A percentile compares a stretch with the other conserved stretches of the same genome.
Evolutionary conservation across 2,797 vertebrate species (phyloP).

Genomic region (Petrocephalus schoutedeni): DNA sequence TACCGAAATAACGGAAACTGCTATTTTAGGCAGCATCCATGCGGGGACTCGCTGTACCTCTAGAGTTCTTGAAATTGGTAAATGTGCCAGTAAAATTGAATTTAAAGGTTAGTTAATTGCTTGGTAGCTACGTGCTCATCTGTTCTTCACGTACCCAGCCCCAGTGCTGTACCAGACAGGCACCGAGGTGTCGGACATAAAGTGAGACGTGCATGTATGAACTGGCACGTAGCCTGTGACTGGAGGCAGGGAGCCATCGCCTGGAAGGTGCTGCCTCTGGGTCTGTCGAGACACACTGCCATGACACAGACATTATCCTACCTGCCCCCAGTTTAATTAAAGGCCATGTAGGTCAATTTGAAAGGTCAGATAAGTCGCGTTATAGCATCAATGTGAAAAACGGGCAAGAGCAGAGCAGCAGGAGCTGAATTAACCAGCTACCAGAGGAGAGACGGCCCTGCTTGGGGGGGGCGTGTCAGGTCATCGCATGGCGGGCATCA

Average conservation of each 20-base stretch:
- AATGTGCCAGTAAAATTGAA: neutral
- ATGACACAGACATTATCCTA: neutral
- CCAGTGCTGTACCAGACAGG: neutral
- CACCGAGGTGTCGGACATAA: neutral
- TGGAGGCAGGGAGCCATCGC: neutral
- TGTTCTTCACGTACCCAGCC: neutral
- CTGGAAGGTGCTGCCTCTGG: neutral
- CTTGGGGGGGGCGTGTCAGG: no score
- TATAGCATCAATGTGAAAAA: neutral
- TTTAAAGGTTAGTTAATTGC: neutral
- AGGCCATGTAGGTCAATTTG: neutral
- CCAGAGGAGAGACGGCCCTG: no score
- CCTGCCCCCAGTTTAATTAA: neutral
- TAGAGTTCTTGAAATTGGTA: neutral
- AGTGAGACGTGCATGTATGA: neutral
- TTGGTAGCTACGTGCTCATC: neutral
- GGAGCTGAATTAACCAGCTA: no score
- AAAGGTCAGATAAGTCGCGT: neutral
- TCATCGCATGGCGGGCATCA: no score
- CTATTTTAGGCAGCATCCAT: neutral
- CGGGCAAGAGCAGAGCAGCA: neutral
- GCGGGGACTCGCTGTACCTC: neutral
- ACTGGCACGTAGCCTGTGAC: neutral
- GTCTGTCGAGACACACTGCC: neutral
- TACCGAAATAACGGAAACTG: neutral